Evolutionary conservation across 1,140 invertebrate species (phyloP), one percentile per base, ranked within the genome.

Genomic region (Brachionus sp.): DNA sequence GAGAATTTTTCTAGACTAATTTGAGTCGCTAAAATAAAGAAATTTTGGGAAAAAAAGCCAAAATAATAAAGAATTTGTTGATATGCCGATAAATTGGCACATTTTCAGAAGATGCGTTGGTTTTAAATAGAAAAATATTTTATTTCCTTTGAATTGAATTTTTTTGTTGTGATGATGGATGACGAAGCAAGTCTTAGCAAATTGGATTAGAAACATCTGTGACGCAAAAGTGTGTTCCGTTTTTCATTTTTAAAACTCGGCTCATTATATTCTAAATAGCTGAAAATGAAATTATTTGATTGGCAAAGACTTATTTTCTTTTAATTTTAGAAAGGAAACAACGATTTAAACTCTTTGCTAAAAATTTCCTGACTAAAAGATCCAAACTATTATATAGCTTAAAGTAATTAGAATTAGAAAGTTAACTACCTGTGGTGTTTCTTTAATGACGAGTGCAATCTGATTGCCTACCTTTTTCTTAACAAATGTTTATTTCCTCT

Each of bases 401-500:
- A 42, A 7, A 57, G 50, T 25, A 57, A 57, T 57, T 57, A 35
- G 29, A 66, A 19, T 66, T 35, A 33, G 10, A 33, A 19, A 70
- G 66, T 70, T 16, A 70, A 70, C 66, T 70, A 70, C 66, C 66
- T 70, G 66, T 23, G 64, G 64, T 33, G 25, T 66, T 66, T 33
- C 33, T 66, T 66, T 46, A 46, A 46, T 46, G 29, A 66, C 29
- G 64, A 66, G 64, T 66, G 25, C 64, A 66, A 35, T 66, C 12
- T 23, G 12, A 13, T 16, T 33, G 64, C 64, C 13, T 66, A 66
- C 33, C 33, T 33, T 13, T n/a, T 29, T 29, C 10, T 0, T 5
- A 33, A 33, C 25, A 66, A 33, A 66, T 66, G 33, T 33, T 37
- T 33, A 23, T n/a, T 13, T 16, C 25, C n/a, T 33, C 29, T 33